phyloP scores from a whole-genome alignment of 2,888 invertebrate species.

The Lasioglossum oenotherae region DNA sequence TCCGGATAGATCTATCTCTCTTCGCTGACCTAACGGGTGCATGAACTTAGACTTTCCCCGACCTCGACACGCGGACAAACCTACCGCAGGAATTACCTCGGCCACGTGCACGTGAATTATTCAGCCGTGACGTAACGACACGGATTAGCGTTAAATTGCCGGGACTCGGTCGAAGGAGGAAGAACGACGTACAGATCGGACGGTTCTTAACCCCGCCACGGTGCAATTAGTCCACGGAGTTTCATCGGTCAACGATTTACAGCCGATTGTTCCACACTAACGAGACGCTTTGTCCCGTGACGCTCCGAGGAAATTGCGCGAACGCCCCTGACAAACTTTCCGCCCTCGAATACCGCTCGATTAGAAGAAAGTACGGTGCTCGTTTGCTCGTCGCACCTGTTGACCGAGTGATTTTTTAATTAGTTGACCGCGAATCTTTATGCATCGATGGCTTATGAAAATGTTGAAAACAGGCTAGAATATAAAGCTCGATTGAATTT shows the following conservation, averaged over 20 bases:
- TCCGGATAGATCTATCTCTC: background rate
- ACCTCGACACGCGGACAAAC: slow-evolving; percentile 42
- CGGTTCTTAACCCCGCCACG: slow-evolving; percentile 52
- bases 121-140: slow-evolving; percentile 72
- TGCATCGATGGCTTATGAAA: too few relatives aligned
- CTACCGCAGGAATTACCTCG: slow-evolving; percentile 68
- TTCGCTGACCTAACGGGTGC: background rate
- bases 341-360: background rate
- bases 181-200: slow-evolving; percentile 27
- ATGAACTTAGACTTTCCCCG: slow-evolving; percentile 42
- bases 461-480: too few relatives aligned
- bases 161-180: slow-evolving; percentile 36
- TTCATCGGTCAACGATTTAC: slow-evolving; percentile 65
- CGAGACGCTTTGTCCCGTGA: slow-evolving; percentile 50
- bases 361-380: background rate
- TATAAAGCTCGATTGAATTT: too few relatives aligned
- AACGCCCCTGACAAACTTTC: slow-evolving; percentile 5
- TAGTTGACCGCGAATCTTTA: too few relatives aligned
- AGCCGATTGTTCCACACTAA: slow-evolving; percentile 56
- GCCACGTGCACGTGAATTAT: slow-evolving; percentile 62
- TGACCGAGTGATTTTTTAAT: background rate
- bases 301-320: slow-evolving; percentile 30
- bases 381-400: slow-evolving; percentile 1
- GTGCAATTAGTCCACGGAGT: slow-evolving; percentile 56
- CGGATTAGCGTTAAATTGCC: slow-evolving; percentile 69